These are phyloP conservation scores for Holothuria leucospilota DNA, from an alignment of 53 echinoderm and acorn worm species.

Conservation along the genomic window DNA sequence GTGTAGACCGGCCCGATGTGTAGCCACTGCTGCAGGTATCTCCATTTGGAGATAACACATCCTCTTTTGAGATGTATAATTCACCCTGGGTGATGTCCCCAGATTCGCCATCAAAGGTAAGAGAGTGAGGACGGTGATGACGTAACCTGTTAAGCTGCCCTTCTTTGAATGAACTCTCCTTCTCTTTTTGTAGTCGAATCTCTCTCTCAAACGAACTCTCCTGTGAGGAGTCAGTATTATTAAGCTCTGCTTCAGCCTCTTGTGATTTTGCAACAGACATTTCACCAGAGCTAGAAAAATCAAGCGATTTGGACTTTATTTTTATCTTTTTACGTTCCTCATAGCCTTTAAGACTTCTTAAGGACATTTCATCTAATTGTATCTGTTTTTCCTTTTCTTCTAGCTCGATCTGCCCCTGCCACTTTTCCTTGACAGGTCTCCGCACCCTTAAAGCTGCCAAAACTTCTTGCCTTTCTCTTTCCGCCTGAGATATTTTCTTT, in stretches of 20 bases:
- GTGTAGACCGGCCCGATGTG: slow-evolving; percentile 72
- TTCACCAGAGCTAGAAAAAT: slow-evolving; percentile 41
- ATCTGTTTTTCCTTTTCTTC: slow-evolving; percentile 49
- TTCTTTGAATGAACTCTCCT: slow-evolving; percentile 15
- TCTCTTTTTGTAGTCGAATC: slow-evolving; percentile 73
- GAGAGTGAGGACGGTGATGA: slow-evolving; percentile 6
- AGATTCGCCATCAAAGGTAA: not conserved
- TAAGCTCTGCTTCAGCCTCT: not conserved
- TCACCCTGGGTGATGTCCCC: not conserved
- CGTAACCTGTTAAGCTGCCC: not conserved
- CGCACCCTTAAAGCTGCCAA: slow-evolving; percentile 66
- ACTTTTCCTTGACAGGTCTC: slow-evolving; percentile 62
- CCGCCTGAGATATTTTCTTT: slow-evolving; percentile 51
- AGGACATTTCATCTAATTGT: slow-evolving; percentile 21
- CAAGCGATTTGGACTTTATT: slow-evolving; percentile 36
- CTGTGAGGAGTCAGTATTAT: not conserved
- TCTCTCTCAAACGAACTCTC: slow-evolving; percentile 58
- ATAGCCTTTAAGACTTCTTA: slow-evolving; percentile 55
- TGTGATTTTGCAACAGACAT: slow-evolving; percentile 34
- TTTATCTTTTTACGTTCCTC: slow-evolving; percentile 58
- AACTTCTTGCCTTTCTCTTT: slow-evolving; percentile 58
- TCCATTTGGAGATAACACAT: slow-evolving; percentile 39
- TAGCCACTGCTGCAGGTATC: slow-evolving; percentile 67
- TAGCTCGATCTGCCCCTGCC: slow-evolving; percentile 66
- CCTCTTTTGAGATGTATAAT: not conserved